Evolutionary conservation across 30 jellyfish, hydroid and myxozoan genomes (phyloP), one percentile per base, ranked within the genome.

Genomic region (Catostylus mosaicus): DNA sequence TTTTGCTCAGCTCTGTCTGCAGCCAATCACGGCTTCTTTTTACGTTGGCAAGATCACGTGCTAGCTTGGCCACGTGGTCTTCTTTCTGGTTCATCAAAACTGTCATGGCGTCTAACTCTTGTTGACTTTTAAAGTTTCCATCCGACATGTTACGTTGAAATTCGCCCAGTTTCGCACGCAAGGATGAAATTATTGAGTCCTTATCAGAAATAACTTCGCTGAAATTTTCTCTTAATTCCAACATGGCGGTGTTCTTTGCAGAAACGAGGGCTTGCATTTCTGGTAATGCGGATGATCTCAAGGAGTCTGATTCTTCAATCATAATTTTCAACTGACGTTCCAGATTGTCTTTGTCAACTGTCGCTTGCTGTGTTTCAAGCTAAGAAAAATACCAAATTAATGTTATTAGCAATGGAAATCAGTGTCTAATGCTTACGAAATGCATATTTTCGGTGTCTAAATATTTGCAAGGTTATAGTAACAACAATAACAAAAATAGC

Each of bases 121-220:
- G 90, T 52, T 62, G 81, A 12, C 43, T 30, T 67, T 67, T 78
- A 19, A 45, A 46, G n/a, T 16, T 63, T 19, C 62, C 73, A 8
- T 45, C 78, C 6, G 80, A 27, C 9, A 51, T 20, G 18, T 40
- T 30, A 16, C 52, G 75, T 23, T 88, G 91, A 9, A 87, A 45
- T 2, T 77, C 88, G 38, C 59, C 30, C 22, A 81, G 34, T 38
- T 82, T 89, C 1, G 57, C 40, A 6, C 95, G 84, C 64, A 89
- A 45, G 4, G 82, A 64, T 3, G 83, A 30, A 30, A 90, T 73
- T 18, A 92, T 74, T 19, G 77, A 64, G 43, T 92, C 97, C 52
- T 92, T 92, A 45, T 92, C 97, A 36, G 89, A 36, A 43, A 92
- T 80, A 30, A 92, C 94, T 12, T 74, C 94, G 12, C 92, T 95